Conservation (phyloP, 2,888 invertebrate species). For the Osmoderma eremita region DNA sequence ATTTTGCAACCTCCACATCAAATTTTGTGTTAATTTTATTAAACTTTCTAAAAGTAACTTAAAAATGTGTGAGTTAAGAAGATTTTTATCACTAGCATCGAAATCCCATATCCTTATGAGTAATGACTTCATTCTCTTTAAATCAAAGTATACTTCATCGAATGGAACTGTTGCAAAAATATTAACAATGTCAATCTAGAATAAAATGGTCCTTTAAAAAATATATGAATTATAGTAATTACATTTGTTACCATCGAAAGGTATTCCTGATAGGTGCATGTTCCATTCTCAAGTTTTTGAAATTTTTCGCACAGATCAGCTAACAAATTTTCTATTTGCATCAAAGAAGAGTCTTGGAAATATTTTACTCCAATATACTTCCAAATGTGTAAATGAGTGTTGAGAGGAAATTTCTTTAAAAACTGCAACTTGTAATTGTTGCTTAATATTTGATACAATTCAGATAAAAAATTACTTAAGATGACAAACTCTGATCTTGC, state of each 20-base stretch:
- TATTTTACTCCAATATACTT: slow-evolving; percentile 43
- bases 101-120: slow-evolving; percentile 47
- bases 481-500: slow-evolving; percentile 48
- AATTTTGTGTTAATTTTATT: slow-evolving; percentile 49
- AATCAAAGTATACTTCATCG: slow-evolving; percentile 39
- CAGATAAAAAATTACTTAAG: slow-evolving; percentile 49
- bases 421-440: slow-evolving; percentile 42
- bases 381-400: slow-evolving; percentile 44
- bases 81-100: slow-evolving; percentile 32
- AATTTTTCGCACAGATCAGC: slow-evolving; percentile 41
- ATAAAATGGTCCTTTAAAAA: slow-evolving; percentile 26
- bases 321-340: slow-evolving; percentile 43
- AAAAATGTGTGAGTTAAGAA: slow-evolving; percentile 48
- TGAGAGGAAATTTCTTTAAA: slow-evolving; percentile 42
- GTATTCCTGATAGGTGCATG: slow-evolving; percentile 42
- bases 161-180: slow-evolving; percentile 42
- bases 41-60: slow-evolving; percentile 50
- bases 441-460: slow-evolving; percentile 48
- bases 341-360: slow-evolving; percentile 41
- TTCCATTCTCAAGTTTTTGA: slow-evolving; percentile 33
- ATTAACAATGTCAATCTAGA: slow-evolving; percentile 45
- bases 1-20: slow-evolving; percentile 39
- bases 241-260: slow-evolving; percentile 42
- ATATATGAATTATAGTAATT: not conserved
- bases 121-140: slow-evolving; percentile 25